These are phyloP conservation scores for Neodiprion virginianus DNA, from an alignment of 1,140 invertebrate species.

Conservation along the genomic window DNA sequence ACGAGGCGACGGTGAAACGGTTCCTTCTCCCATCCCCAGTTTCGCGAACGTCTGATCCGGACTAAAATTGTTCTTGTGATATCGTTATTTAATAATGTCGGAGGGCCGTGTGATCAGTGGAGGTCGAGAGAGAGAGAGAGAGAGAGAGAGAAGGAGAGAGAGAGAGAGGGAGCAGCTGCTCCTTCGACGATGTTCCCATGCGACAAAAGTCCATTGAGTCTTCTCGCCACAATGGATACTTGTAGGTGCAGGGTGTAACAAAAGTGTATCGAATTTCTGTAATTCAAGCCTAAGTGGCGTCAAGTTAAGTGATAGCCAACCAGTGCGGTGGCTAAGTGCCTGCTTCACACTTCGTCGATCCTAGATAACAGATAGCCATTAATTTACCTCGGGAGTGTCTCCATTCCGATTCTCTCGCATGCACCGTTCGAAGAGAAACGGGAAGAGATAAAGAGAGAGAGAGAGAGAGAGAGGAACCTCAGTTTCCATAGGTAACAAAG, in stretches of 20 bases:
- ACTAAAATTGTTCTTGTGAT: no score
- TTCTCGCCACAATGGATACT: not conserved
- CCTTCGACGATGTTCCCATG: not conserved
- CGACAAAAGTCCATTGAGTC: slow-evolving; percentile 6
- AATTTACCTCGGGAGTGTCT: slow-evolving; percentile 46
- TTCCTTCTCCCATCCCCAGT: no score
- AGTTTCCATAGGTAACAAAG: not conserved
- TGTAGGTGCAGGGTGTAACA: slow-evolving; percentile 23
- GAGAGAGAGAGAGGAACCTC: not conserved
- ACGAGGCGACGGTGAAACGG: no score
- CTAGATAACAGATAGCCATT: slow-evolving; percentile 52
- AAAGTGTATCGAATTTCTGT: slow-evolving; percentile 58
- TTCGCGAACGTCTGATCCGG: no score
- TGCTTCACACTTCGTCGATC: slow-evolving; percentile 51
- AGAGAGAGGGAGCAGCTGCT: slow-evolving; percentile 1
- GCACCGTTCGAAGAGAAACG: not conserved
- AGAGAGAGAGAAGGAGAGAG: no score
- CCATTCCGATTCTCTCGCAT: not conserved
- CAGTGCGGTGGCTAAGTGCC: slow-evolving; percentile 57
- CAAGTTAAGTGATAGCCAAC: slow-evolving; percentile 54
- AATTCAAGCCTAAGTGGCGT: slow-evolving; percentile 61
- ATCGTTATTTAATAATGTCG: no score
- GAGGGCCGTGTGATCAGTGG: no score
- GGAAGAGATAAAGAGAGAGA: not conserved
- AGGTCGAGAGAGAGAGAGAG: not conserved